Evolutionary conservation across 2,888 invertebrate genomes (phyloP), one percentile per base, ranked within the genome.

Genomic region (Epinotia bilunana): DNA sequence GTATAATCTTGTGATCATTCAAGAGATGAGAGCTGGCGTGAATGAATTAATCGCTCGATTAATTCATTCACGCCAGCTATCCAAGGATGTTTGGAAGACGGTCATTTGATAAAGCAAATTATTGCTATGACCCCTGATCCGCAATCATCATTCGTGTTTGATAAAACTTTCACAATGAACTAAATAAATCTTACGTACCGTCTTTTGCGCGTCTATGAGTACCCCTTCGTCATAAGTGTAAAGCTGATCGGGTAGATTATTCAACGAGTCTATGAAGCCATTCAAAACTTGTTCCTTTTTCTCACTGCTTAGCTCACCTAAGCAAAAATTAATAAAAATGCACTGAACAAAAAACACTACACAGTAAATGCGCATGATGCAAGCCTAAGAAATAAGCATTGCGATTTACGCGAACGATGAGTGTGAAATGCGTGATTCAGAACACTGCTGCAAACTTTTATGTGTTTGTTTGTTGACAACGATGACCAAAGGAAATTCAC

Each of bases 251-350:
- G 94, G 92, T 78, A 92, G 86, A 79, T 89, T 89, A 84, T 95
- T 95, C 79, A 94, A 88, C 84, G 91, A 90, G 53, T 92, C 83
- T 77, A 95, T 81, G 78, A 95, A 91, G 78, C 84, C 89, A 86
- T 83, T 88, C 76, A 87, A 86, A 73, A 90, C 82, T 74, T 86
- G 89, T 39, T 84, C 84, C 77, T 87, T 87, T 77, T 81, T 84
- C 71, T 85, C 86, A 60, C 80, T 68, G 82, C 81, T 85, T 75
- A 90, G 72, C 78, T 92, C 89, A 77, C 88, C 84, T 63, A 83
- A 85, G 82, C 87, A 84, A 77, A 78, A 74, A 46, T 81, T 79
- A 80, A 86, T 72, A 78, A 90, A 79, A 78, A 84, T 75, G 69
- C 78, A 83, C 58, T 77, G 76, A 76, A 78, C 82, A 76, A 76